Base-by-base conservation (phyloP, 1,140 invertebrate genomes). In the Drosophila eugracilis region DNA sequence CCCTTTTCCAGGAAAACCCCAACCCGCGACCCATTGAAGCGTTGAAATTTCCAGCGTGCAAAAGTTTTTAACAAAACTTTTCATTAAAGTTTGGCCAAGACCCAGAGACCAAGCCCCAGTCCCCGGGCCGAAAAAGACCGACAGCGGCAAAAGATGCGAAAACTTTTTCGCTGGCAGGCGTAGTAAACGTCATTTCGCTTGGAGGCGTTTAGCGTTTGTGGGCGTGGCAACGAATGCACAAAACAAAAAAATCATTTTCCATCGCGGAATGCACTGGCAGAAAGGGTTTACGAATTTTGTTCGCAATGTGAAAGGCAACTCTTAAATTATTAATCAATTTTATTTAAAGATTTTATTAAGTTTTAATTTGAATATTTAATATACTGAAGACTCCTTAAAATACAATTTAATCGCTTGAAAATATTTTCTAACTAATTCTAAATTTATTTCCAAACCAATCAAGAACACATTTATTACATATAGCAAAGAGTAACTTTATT, bases 31-130 rank as follows among this genome's bases (percentile, higher is more conserved):
- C 86, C 71, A 86, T 77, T 86, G 58, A 86, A 88, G 81, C 81
- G 81, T 86, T 86, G 83, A 86, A 86, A 84, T 89, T 89, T 84
- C 69, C 76, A 89, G 84, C 81, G 76, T 60, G 75, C 63, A 89
- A 89, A 79, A 79, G 53, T 73, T 89, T 89, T 89, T 77, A 80
- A 83, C 75, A 85, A 89, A 89, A 89, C 79, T 89, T 89, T 89
- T 89, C 76, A 89, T 89, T 89, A 85, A 89, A 89, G 85, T 89
- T 89, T 69, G 65, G 65, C 65, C 65, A 69, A 69, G 62, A 69
- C 45, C 65, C 65, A 50, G 45, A 44, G 36, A 47, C 63, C 17
- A 17, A 21, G 12, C 37, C 37, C 14, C 14, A 5, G 6, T 5
- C 7, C 14, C 24, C 12, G 5, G 41, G 14, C 26, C 37, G 10